Evolutionary conservation across 2,113 vertebrate species (phyloP).

Genomic region (Phyllostomus discolor): DNA sequence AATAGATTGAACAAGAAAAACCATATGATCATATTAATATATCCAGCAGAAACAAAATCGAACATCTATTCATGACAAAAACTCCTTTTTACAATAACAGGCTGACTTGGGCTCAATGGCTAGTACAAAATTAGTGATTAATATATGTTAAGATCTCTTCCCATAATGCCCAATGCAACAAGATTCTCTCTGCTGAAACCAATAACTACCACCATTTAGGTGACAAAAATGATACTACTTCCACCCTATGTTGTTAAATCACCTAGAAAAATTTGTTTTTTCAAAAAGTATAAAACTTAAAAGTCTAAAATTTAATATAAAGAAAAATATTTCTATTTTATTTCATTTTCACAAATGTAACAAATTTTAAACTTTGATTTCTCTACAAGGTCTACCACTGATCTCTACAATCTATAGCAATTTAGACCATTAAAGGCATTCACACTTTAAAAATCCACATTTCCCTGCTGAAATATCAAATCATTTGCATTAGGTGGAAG

Average conservation of each 20-base stretch:
- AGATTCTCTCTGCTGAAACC: not conserved
- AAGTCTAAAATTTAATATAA: constrained; percentile 17
- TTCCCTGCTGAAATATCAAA: not conserved
- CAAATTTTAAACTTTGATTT: not conserved
- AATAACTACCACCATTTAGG: not conserved
- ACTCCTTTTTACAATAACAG: not conserved
- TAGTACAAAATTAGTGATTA: not conserved
- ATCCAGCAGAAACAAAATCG: not conserved
- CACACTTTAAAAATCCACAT: not conserved
- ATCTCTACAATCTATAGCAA: not conserved
- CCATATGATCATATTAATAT: not conserved
- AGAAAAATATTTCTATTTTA: constrained; percentile 11
- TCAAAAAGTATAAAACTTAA: not conserved
- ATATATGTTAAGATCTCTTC: not conserved
- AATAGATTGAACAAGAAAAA: not conserved
- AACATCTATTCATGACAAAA: not conserved
- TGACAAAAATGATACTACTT: not conserved
- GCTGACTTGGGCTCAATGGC: not conserved
- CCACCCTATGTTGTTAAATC: not conserved
- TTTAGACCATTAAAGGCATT: not conserved
- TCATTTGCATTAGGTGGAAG: not conserved
- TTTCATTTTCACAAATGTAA: not conserved
- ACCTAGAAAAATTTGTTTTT: not conserved
- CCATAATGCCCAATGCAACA: not conserved
- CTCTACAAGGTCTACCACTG: not conserved